Percentiles rank a stretch among this genome's conserved stretches.
Evolutionary conservation across 2,888 invertebrate species (phyloP).

Genomic region (Heteromurus nitidus): DNA sequence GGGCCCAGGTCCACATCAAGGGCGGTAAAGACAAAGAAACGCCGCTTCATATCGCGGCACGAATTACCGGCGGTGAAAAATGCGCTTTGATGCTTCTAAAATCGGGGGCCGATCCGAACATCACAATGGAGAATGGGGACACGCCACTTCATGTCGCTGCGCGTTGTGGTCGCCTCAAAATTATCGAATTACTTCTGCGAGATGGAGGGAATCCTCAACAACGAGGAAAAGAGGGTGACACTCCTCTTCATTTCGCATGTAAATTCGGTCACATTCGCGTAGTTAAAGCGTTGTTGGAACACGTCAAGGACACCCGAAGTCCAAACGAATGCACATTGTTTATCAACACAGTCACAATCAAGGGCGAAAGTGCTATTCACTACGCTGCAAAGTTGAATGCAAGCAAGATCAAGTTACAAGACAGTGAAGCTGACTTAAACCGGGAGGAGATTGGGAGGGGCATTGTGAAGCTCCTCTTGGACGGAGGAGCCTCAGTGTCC

Average conservation of each 20-base stretch:
- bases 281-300: constrained; percentile 88
- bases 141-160: constrained; percentile 95
- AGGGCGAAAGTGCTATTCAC: constrained; percentile 86
- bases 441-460: constrained; percentile 81
- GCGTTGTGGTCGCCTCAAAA: constrained; percentile 90
- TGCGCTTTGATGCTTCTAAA: constrained; percentile 98
- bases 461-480: constrained; percentile 90
- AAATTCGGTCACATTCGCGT: constrained; percentile 80
- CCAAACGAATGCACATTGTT: constrained; percentile 87
- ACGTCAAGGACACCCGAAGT: constrained; percentile 85
- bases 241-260: constrained; percentile 95
- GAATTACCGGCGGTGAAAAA: constrained; percentile 91
- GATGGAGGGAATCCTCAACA: constrained; percentile 95
- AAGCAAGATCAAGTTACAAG: constrained; percentile 86
- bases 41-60: constrained; percentile 95
- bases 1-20: constrained; percentile 96
- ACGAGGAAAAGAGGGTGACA: constrained; percentile 96
- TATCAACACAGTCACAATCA: constrained; percentile 91
- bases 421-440: constrained; percentile 14
- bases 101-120: constrained; percentile 97
- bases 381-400: constrained; percentile 40
- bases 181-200: constrained; percentile 89
- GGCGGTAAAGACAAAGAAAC: constrained; percentile 93
- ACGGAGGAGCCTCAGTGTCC: constrained; percentile 80
- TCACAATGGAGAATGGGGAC: constrained; percentile 95